phyloP scores from a whole-genome alignment of 2,888 invertebrate genomes.

The Orchesellides sinensis region DNA sequence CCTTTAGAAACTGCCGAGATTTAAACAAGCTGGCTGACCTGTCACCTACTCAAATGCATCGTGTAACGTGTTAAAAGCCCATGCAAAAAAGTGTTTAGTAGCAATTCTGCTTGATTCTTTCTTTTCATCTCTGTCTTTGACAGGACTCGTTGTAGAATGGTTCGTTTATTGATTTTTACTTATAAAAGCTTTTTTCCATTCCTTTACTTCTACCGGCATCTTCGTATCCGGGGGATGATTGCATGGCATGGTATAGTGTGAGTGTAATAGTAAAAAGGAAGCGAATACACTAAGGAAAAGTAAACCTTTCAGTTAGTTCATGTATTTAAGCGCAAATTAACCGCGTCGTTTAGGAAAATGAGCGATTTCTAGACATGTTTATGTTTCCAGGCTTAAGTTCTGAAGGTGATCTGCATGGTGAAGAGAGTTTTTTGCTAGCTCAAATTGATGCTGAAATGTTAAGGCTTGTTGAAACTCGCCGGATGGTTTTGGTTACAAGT shows the following conservation, averaged over 20 bases:
- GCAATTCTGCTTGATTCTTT: slow-evolving; percentile 26
- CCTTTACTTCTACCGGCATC: neutral
- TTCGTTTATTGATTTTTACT: slow-evolving; percentile 55
- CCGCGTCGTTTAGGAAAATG: slow-evolving; percentile 41
- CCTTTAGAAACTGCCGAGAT: slow-evolving; percentile 16
- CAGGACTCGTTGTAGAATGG: slow-evolving; percentile 24
- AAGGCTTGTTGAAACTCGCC: neutral
- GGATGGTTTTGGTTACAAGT: neutral
- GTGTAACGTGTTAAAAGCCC: slow-evolving; percentile 17
- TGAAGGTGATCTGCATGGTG: neutral
- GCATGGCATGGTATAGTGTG: too few relatives aligned
- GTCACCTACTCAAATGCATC: slow-evolving; percentile 37
- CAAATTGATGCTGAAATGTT: neutral
- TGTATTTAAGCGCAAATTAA: slow-evolving; percentile 58
- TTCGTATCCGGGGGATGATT: too few relatives aligned
- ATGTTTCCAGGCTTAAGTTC: slow-evolving; percentile 29
- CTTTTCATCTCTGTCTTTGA: slow-evolving; percentile 40
- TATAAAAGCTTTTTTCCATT: slow-evolving; percentile 21
- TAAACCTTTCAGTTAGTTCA: slow-evolving; percentile 32
- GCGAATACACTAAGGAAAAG: too few relatives aligned
- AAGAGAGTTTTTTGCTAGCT: neutral
- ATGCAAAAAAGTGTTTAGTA: slow-evolving; percentile 23
- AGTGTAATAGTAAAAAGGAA: too few relatives aligned
- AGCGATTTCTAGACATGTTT: slow-evolving; percentile 42
- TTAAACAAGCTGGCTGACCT: slow-evolving; percentile 54